A percentile compares a stretch with the other conserved stretches of the same genome.
phyloP scores from a whole-genome alignment of 30 jellyfish, hydroid and myxozoan genomes.

The Cassiopea andromeda region DNA sequence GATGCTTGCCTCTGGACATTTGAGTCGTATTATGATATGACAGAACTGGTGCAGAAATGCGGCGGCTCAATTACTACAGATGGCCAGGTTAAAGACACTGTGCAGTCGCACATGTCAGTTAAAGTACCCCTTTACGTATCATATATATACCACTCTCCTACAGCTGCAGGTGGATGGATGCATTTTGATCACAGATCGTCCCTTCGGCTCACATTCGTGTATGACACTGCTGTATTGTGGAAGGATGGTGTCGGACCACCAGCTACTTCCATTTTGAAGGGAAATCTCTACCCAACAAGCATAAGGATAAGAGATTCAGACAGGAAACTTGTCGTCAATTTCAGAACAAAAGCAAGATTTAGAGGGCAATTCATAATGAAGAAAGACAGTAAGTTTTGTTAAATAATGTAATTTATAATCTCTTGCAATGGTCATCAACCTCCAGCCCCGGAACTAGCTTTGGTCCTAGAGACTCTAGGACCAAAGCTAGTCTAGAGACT shows the following conservation, averaged over 20 bases:
- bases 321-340: constrained; percentile 81
- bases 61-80: constrained; percentile 92
- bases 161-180: constrained; percentile 91
- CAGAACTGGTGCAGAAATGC: constrained; percentile 89
- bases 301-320: constrained; percentile 84
- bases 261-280: constrained; percentile 76
- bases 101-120: constrained; percentile 88
- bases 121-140: constrained; percentile 92
- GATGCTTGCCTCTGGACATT: constrained; percentile 97
- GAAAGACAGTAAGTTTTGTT: constrained; percentile 53
- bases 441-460: too few species aligned
- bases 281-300: constrained; percentile 91
- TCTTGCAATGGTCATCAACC: neutral
- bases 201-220: constrained; percentile 82
- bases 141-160: constrained; percentile 87
- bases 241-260: constrained; percentile 96
- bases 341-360: constrained; percentile 93
- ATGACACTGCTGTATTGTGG: constrained; percentile 95
- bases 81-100: constrained; percentile 86
- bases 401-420: neutral
- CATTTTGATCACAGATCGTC: constrained; percentile 90
- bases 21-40: constrained; percentile 91
- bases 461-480: too few species aligned
- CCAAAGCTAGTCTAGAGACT: too few species aligned
- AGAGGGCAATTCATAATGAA: constrained; percentile 89